Base-by-base conservation (phyloP, 23 tunicate species). In the Botrylloides violaceus region DNA sequence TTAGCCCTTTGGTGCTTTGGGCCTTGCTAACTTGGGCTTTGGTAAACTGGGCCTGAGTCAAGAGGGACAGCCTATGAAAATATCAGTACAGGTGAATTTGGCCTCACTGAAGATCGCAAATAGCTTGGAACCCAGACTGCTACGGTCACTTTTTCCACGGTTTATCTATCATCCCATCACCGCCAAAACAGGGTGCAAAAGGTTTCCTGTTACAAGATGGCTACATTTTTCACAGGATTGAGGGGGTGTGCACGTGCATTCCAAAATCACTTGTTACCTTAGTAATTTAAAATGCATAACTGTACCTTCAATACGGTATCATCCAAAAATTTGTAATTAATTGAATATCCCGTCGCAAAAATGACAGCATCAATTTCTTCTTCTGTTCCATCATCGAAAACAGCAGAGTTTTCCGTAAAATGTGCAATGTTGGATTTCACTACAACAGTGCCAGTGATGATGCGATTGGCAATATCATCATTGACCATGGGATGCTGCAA, bases 331-430 rank as follows among this genome's bases (percentile, higher is more conserved):
- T 86, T 82, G 49, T 64, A 87, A 1, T 49, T 29, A 64, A 80
- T 71, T 0, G 38, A 75, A 74, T 80, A 87, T 3, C 95, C 95
- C 19, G 95, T 87, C 15, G 86, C 86, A 65, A 87, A 87, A 3
- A 87, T 38, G 28, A 87, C 95, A 9, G 66, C 86, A 65, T 87
- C 95, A 19, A 81, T 50, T 1, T 87, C 81, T 47, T 80, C 86
- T 2, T 39, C 30, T 18, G 77, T 49, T 29, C 95, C 95, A 72
- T 87, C 95, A 3, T 87, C 86, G 56, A 87, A 87, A 28, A 80
- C 61, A 22, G 73, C 95, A n/a, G 77, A 75, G 24, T 50, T 76
- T 32, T 80, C 75, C 1, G 82, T 80, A 48, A 87, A 87, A 22
- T 61, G 68, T 4, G 18, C 37, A 15, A 87, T 62, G 73, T 87